A percentile compares a stretch with the other conserved stretches of the same genome.
Evolutionary conservation across 2,888 invertebrate genomes (phyloP).

Genomic region (Diadegma fenestrale): DNA sequence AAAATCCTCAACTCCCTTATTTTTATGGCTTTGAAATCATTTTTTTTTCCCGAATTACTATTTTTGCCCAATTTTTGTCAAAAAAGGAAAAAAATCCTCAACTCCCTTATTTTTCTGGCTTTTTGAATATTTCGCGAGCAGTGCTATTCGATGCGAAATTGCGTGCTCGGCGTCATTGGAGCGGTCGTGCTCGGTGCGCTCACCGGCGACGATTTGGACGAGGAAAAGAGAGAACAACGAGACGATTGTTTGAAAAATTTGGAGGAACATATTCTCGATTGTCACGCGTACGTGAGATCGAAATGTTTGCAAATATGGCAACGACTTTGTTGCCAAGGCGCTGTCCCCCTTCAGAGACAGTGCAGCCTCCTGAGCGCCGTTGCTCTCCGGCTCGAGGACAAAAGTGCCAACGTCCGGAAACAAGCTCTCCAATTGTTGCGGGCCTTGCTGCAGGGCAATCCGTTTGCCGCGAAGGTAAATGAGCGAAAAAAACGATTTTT

Average conservation of each 20-base stretch:
- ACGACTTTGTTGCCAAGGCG: slow-evolving; percentile 91
- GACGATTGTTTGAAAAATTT: slow-evolving; percentile 93
- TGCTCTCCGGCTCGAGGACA: slow-evolving; percentile 92
- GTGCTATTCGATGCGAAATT: slow-evolving; percentile 90
- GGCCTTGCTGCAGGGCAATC: slow-evolving; percentile 93
- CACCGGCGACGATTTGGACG: slow-evolving; percentile 90
- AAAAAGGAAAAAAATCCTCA: neutral
- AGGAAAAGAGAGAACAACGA: slow-evolving; percentile 89
- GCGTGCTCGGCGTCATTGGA: slow-evolving; percentile 93
- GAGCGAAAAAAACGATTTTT: neutral
- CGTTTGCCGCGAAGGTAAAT: slow-evolving; percentile 91
- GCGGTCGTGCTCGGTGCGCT: slow-evolving; percentile 91
- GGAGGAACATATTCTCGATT: slow-evolving; percentile 93
- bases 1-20: no score
- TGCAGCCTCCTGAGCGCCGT: slow-evolving; percentile 89
- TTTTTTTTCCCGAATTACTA: neutral
- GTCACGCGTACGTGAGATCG: slow-evolving; percentile 93
- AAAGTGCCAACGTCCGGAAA: slow-evolving; percentile 94
- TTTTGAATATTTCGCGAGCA: slow-evolving; percentile 71
- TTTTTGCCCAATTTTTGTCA: neutral
- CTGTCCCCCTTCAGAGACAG: slow-evolving; percentile 91
- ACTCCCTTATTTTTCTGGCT: slow-evolving; percentile 6
- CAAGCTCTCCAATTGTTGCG: slow-evolving; percentile 92
- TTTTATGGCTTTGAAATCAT: no score
- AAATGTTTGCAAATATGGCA: slow-evolving; percentile 94